A percentile compares a stretch with the other conserved stretches of the same genome.
phyloP scores from a whole-genome alignment of 2,797 vertebrate species.

The Octomys mimax region DNA sequence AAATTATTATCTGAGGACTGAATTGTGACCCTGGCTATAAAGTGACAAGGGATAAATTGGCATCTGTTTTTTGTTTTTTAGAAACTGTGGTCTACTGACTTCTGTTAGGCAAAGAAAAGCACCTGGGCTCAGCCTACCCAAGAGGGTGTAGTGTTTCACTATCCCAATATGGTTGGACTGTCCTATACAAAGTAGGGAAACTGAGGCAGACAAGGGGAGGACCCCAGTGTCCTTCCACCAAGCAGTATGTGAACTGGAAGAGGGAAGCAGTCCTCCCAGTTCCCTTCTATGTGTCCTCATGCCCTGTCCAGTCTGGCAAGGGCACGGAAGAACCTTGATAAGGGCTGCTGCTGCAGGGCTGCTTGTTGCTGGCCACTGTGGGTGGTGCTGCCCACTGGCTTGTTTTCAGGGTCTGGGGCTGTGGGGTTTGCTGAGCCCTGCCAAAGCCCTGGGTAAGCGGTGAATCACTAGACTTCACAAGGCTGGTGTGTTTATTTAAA shows the following conservation, averaged over 20 bases:
- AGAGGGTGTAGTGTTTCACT: background rate
- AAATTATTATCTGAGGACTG: background rate
- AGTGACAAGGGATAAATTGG: fast-evolving
- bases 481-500: conserved; percentile 74
- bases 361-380: background rate
- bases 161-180: fast-evolving
- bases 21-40: background rate
- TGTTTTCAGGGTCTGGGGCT: background rate
- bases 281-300: fast-evolving
- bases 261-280: fast-evolving
- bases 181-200: background rate
- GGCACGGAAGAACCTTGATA: background rate
- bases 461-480: conserved; percentile 67
- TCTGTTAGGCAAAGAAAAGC: background rate
- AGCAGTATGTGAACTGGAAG: background rate
- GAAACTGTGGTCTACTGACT: background rate
- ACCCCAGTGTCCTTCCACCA: fast-evolving
- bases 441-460: background rate
- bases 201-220: background rate
- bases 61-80: background rate
- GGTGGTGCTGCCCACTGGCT: conserved; percentile 55
- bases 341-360: fast-evolving
- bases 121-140: fast-evolving
- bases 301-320: background rate
- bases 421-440: conserved; percentile 23